Evolutionary conservation across 2,113 vertebrate species (phyloP).

Genomic region (Mormoops blainvillei): DNA sequence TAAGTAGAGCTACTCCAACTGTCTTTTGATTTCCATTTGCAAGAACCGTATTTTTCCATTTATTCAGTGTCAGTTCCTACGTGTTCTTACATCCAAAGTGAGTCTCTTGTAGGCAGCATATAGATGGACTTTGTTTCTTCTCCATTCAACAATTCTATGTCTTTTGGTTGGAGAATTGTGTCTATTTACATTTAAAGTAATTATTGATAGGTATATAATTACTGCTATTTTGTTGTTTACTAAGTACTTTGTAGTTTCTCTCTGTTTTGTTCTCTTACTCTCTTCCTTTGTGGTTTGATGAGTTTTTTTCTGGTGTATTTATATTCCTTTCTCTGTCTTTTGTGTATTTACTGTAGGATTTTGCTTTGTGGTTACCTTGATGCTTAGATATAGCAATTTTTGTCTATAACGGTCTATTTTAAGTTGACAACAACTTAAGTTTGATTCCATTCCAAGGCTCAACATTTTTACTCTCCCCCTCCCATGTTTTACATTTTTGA

Average conservation of each 20-base stretch:
- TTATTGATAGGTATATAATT: not conserved
- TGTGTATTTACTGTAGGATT: not conserved
- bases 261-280: not conserved
- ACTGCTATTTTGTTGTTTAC: not conserved
- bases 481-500: not conserved
- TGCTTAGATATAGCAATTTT: not conserved
- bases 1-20: not conserved
- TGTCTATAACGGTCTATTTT: not conserved
- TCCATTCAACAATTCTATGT: not conserved
- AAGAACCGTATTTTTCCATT: not conserved
- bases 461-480: too few relatives aligned
- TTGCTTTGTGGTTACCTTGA: not conserved
- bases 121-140: not conserved
- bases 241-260: not conserved
- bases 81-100: not conserved
- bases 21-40: not conserved
- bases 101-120: not conserved
- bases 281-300: not conserved
- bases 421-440: not conserved
- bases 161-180: not conserved
- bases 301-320: not conserved
- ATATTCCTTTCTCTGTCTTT: not conserved
- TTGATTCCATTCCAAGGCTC: too few relatives aligned
- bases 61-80: not conserved
- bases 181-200: too few relatives aligned